Evolutionary conservation across 2,113 vertebrate genomes (phyloP), one percentile per base, ranked within the genome.

Genomic region (Triplophysa tibetana): DNA sequence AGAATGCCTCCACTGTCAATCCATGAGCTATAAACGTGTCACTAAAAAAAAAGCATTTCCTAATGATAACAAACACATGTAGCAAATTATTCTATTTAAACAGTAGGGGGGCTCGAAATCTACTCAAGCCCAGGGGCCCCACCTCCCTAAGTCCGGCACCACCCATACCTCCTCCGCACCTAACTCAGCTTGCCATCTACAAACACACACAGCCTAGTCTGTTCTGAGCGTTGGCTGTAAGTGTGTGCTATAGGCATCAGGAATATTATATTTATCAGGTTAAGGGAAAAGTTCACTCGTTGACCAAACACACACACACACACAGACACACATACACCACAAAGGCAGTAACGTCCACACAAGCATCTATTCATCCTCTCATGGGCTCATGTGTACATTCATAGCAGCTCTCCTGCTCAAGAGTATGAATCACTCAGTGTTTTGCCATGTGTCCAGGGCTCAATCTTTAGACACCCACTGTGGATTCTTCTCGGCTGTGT

Each of bases 341-440:
- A 48, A 19, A n/a, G n/a, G 19, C 54, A 58, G 54, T 0, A 58
- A 58, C 54, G 2, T 58, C 8, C 23, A 76, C 62, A 77, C 17
- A 77, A 77, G 75, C n/a, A 65, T 45, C 75, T 77, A 77, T 77
- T 77, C 75, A 76, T 65, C 23, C 61, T 64, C 74, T 65, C 24
- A 48, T 65, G 61, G n/a, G 45, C 62, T 77, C 62, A 77, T 77
- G 24, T 77, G 45, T 50, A 77, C 75, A 65, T 75, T 75, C 4
- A 63, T 9, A 75, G 58, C 60, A 6, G 8, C 23, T 63, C 41
- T 48, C 4, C 72, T 19, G 26, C 12, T 72, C 26, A 72, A 24
- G 21, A 61, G 56, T 61, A 63, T 64, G 58, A 76, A 63, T 64
- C 74, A 76, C 60, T 76, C 43, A 64, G 74, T 64, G 74, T 52